phyloP scores from a whole-genome alignment of 2,113 vertebrate species.

The Ameiurus melas region DNA sequence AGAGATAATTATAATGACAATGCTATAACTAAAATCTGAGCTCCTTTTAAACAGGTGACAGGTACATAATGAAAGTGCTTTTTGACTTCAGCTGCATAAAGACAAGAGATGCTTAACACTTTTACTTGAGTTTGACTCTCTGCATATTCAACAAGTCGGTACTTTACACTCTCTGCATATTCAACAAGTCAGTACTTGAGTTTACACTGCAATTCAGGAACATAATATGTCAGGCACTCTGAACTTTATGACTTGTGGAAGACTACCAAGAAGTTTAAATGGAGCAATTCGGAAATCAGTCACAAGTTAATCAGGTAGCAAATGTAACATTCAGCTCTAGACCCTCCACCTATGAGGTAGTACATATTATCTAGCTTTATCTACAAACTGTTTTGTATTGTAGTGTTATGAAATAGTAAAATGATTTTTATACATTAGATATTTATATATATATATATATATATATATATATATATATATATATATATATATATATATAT shows the following conservation, averaged over 20 bases:
- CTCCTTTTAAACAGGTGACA: neutral
- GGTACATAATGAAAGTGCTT: slow-evolving; percentile 1
- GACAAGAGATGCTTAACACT: neutral
- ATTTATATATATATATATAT: no score
- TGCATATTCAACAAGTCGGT: slow-evolving; percentile 28
- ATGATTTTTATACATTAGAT: no score
- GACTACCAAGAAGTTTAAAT: neutral
- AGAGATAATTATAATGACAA: neutral
- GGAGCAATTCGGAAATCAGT: slow-evolving; percentile 10
- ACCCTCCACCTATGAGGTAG: neutral
- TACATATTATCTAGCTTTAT: neutral
- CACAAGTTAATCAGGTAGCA: slow-evolving; percentile 10
- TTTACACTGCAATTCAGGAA: neutral
- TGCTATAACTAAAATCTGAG: neutral
- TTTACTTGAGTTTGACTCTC: neutral
- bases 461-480: no score
- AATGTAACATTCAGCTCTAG: neutral
- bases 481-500: no score
- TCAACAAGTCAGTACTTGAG: slow-evolving; percentile 11
- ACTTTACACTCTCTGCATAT: slow-evolving; percentile 29
- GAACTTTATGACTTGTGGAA: neutral
- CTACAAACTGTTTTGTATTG: neutral
- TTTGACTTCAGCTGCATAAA: neutral
- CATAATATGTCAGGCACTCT: neutral
- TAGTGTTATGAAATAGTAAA: neutral